phyloP scores from a whole-genome alignment of 2,113 vertebrate species.

The Chloropsis hardwickii region DNA sequence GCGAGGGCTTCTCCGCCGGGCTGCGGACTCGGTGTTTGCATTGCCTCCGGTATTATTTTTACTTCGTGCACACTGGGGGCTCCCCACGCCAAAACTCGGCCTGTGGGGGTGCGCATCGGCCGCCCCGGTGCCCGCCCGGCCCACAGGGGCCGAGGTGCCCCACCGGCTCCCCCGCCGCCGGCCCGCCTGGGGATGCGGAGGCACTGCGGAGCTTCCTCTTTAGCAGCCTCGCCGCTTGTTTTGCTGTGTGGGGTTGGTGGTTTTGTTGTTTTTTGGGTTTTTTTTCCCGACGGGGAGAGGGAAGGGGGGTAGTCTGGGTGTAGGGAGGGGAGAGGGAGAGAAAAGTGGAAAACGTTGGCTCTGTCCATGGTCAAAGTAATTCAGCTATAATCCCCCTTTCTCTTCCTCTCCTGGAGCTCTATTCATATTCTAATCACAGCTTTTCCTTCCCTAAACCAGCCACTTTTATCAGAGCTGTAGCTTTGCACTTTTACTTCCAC shows the following conservation, averaged over 20 bases:
- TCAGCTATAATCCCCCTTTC: slow-evolving; percentile 97
- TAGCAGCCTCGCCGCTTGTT: slow-evolving; percentile 12
- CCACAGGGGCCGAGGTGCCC: not conserved
- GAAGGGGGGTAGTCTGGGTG: slow-evolving; percentile 29
- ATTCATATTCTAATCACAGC: slow-evolving; percentile 99
- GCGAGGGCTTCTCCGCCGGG: not conserved
- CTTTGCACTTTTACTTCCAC: slow-evolving; percentile 89
- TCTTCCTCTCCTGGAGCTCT: slow-evolving; percentile 90
- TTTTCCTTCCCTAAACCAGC: slow-evolving; percentile 93
- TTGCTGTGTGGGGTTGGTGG: not conserved
- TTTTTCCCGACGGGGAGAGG: not conserved
- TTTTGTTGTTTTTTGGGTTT: not conserved
- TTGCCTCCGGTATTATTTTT: not conserved
- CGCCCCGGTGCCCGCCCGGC: not conserved
- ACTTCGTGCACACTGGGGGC: not conserved
- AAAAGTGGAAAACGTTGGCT: slow-evolving; percentile 78
- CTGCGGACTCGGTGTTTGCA: not conserved
- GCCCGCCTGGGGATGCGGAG: not conserved
- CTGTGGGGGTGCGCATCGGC: not conserved
- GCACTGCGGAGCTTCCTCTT: not conserved
- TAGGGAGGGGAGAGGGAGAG: slow-evolving; percentile 15
- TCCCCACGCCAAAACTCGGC: not conserved
- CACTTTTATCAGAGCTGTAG: slow-evolving; percentile 91
- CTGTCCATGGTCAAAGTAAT: slow-evolving; percentile 93
- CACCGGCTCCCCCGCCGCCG: not conserved